A percentile compares a stretch with the other conserved stretches of the same genome.
Evolutionary conservation across 2,113 vertebrate genomes (phyloP).

Genomic region (Archocentrus centrarchus): DNA sequence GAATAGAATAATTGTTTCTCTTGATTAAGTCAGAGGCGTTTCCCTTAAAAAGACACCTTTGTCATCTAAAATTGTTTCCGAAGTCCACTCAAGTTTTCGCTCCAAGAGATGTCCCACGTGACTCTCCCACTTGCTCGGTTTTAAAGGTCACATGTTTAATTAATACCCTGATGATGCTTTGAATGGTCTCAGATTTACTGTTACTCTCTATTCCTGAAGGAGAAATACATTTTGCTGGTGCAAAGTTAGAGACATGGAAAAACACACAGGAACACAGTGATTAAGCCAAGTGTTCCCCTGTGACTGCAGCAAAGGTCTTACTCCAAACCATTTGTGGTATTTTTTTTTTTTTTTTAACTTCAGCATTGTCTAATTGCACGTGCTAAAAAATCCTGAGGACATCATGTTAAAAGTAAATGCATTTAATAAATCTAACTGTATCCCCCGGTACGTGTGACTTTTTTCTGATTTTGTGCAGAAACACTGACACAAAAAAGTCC

Average conservation of each 20-base stretch:
- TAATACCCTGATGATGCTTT: not conserved
- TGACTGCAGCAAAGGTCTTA: not conserved
- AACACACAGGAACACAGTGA: not conserved
- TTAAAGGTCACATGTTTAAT: constrained; percentile 38
- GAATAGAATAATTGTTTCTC: not conserved
- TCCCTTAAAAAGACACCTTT: constrained; percentile 12
- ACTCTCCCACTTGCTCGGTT: not conserved
- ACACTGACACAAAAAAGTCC: not conserved
- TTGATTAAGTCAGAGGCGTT: constrained; percentile 7
- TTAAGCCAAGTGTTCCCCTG: not conserved
- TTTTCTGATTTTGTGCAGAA: not conserved
- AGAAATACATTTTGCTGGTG: not conserved
- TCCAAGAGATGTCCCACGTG: not conserved
- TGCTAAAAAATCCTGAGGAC: not conserved
- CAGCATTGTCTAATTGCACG: not conserved
- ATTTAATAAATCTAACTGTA: not conserved
- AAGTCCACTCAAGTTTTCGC: not conserved
- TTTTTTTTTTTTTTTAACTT: not conserved
- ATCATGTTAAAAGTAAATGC: not conserved
- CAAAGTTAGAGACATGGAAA: constrained; percentile 20
- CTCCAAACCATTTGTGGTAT: not conserved
- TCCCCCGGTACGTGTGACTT: not conserved
- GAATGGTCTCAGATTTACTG: not conserved
- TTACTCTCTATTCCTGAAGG: not conserved
- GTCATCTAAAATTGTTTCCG: not conserved